phyloP scores from a whole-genome alignment of 2,797 vertebrate species.

The Microcaecilia unicolor region DNA sequence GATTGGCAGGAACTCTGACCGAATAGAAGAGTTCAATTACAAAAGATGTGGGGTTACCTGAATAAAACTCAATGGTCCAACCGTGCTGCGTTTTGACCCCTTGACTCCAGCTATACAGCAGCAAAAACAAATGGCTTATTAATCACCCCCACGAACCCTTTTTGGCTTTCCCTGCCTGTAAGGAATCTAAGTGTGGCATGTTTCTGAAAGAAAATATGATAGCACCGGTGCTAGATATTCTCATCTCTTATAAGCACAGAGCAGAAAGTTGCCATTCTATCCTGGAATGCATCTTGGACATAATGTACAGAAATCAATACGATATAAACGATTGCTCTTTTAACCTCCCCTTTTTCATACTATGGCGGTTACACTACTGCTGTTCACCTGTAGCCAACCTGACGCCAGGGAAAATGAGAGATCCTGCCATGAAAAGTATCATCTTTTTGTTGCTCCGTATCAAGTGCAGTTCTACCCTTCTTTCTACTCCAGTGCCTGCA shows the following conservation, averaged over 20 bases:
- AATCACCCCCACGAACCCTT: constrained; percentile 49
- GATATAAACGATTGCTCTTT: constrained; percentile 61
- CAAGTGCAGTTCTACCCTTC: constrained; percentile 32
- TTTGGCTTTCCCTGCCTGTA: constrained; percentile 47
- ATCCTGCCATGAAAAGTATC: constrained; percentile 44
- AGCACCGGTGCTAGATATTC: constrained; percentile 31
- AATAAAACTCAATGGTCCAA: constrained; percentile 53
- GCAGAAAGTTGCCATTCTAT: constrained; percentile 51
- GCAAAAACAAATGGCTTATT: constrained; percentile 55
- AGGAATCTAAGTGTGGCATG: constrained; percentile 36
- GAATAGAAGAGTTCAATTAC: constrained; percentile 65
- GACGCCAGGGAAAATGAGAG: constrained; percentile 61
- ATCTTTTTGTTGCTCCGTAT: constrained; percentile 19
- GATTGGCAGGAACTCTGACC: constrained; percentile 63
- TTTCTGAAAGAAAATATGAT: constrained; percentile 54
- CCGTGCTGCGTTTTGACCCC: constrained; percentile 52
- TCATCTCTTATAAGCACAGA: constrained; percentile 37
- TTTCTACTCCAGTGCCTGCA: constrained; percentile 50
- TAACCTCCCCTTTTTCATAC: constrained; percentile 50
- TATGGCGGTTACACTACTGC: constrained; percentile 28
- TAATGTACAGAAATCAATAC: constrained; percentile 65
- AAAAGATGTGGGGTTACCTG: constrained; percentile 53
- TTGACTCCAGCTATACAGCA: constrained; percentile 43
- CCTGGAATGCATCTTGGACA: constrained; percentile 55
- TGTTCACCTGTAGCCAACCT: constrained; percentile 62